Evolutionary conservation across 2,888 invertebrate species (phyloP).

Genomic region (Eurytoma adleriae): DNA sequence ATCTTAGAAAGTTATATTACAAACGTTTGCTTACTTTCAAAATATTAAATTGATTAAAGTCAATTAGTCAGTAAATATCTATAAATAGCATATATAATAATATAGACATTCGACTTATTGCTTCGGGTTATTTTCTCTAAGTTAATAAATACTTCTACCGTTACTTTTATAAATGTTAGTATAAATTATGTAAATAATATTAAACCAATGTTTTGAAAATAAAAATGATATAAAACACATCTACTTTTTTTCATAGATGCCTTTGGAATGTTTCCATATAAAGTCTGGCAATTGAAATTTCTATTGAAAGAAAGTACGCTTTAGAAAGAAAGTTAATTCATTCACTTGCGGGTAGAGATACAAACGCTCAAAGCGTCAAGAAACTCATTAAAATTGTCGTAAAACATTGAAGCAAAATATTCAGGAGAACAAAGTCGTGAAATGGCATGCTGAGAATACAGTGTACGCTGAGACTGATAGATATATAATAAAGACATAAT

Average conservation of each 20-base stretch:
- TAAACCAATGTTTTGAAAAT: no score
- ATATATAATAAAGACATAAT: no score
- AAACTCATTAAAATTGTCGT: neutral
- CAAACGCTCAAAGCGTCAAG: constrained; percentile 6
- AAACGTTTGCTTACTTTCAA: neutral
- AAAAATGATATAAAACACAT: neutral
- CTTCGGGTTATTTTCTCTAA: no score
- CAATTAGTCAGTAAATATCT: neutral
- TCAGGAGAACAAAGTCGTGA: no score
- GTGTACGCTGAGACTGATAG: no score
- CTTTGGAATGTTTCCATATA: neutral
- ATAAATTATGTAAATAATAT: no score
- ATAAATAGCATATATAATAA: neutral
- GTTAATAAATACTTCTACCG: no score
- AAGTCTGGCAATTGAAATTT: neutral
- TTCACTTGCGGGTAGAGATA: constrained; percentile 20
- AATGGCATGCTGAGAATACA: no score
- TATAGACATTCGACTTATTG: no score
- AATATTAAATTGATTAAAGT: constrained; percentile 26
- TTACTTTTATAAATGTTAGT: no score
- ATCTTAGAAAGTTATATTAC: constrained; percentile 38
- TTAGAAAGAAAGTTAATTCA: constrained; percentile 33
- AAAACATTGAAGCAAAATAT: neutral
- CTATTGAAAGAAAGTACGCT: constrained; percentile 13
- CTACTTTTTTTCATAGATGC: neutral